A percentile compares a stretch with the other conserved stretches of the same genome.
phyloP scores from a whole-genome alignment of 1,140 invertebrate species.

The Nixonia krombeini region DNA sequence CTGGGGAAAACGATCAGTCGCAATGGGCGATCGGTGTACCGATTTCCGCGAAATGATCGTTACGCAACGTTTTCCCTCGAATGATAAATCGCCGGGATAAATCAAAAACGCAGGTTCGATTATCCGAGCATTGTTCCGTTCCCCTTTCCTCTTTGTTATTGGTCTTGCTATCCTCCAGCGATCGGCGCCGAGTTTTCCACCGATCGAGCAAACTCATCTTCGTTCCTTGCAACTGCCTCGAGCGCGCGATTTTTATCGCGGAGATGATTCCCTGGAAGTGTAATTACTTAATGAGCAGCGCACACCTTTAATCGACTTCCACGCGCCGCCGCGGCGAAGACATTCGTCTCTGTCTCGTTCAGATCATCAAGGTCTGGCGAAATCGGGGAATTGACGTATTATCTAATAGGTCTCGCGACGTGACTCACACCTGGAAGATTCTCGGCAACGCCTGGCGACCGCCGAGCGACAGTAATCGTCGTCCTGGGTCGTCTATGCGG shows the following conservation, averaged over 20 bases:
- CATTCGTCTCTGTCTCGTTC: slow-evolving; percentile 46
- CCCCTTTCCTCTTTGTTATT: no score
- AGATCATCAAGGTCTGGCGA: slow-evolving; percentile 34
- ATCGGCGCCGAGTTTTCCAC: neutral
- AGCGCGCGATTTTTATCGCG: slow-evolving; percentile 46
- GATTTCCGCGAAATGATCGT: no score
- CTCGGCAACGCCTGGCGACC: no score
- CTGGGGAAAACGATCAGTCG: no score
- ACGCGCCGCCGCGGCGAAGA: slow-evolving; percentile 20
- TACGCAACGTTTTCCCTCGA: neutral
- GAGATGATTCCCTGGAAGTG: slow-evolving; percentile 40
- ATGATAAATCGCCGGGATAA: no score
- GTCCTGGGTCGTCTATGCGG: slow-evolving; percentile 7
- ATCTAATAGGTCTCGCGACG: slow-evolving; percentile 27
- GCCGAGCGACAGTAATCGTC: no score
- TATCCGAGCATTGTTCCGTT: neutral
- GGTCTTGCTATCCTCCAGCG: no score
- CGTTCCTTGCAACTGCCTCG: neutral
- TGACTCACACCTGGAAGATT: slow-evolving; percentile 32
- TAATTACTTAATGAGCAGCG: slow-evolving; percentile 43
- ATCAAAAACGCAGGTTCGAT: no score
- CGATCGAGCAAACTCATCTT: slow-evolving; percentile 4
- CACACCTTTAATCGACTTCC: slow-evolving; percentile 47
- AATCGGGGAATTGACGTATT: slow-evolving; percentile 34
- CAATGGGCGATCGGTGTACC: no score